These are phyloP conservation scores for Allophyes oxyacanthae DNA, from an alignment of 2,888 invertebrate genomes.

Conservation along the genomic window DNA sequence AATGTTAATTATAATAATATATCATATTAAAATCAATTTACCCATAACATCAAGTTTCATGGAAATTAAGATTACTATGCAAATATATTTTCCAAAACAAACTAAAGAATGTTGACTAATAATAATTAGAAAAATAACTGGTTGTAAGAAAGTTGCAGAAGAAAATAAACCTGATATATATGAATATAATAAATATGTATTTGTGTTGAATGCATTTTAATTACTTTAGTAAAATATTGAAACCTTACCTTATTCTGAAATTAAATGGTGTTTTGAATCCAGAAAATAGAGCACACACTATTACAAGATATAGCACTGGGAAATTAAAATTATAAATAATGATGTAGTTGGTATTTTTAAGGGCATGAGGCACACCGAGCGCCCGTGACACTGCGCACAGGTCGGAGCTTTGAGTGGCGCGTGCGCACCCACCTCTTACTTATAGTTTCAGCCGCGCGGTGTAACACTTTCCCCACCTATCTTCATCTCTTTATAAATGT, in stretches of 20 bases:
- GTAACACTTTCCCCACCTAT: conserved; percentile 85
- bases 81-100: too few relatives aligned
- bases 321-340: conserved; percentile 21
- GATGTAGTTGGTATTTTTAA: conserved; percentile 30
- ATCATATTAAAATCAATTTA: too few relatives aligned
- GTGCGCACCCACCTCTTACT: conserved; percentile 74
- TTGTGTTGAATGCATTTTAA: not conserved
- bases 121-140: not conserved
- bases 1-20: too few relatives aligned
- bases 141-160: not conserved
- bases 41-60: too few relatives aligned
- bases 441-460: conserved; percentile 79
- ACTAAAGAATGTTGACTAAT: too few relatives aligned
- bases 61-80: too few relatives aligned
- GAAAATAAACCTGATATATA: not conserved
- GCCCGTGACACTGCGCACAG: conserved; percentile 69
- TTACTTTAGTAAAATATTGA: not conserved
- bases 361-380: conserved; percentile 47
- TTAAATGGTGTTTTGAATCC: conserved; percentile 42
- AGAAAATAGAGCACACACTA: conserved; percentile 61
- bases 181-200: not conserved
- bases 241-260: conserved; percentile 49
- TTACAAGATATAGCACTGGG: conserved; percentile 43
- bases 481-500: conserved; percentile 68
- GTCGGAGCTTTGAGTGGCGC: conserved; percentile 76